Evolutionary conservation across 2,888 invertebrate genomes (phyloP), one percentile per base, ranked within the genome.

Genomic region (Apoderus coryli): DNA sequence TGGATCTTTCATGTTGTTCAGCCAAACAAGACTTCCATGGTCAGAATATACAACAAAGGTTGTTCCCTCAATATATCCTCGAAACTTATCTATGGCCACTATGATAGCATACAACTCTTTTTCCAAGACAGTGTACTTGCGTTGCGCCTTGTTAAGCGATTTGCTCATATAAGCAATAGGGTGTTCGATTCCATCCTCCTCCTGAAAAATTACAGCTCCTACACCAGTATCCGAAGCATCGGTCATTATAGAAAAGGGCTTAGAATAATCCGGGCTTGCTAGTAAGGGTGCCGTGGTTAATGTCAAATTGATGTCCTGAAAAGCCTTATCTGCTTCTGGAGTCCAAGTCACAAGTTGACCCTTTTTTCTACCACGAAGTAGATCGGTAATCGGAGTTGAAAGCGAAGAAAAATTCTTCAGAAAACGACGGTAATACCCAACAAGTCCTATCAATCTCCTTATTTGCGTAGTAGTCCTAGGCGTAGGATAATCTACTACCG

Each of bases 151-250:
- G 27, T 14, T 26, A 10, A 35, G 25, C n/a, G 29, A 29, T 22
- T 29, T 24, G 26, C 34, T 33, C 7, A 32, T 24, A 29, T 34
- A 39, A 3, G 36, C 33, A 10, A 41, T 33, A 4, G 29, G 26
- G n/a, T 29, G 25, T 27, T 44, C 43, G 4, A 28, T 12, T 9
- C 35, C 40, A 10, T 35, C 33, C 3, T 31, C 22, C 15, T 32
- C 25, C 31, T 41, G 40, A 10, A 22, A 34, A 2, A 44, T 27
- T 2, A 54, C 44, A 5, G 40, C 46, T 2, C 46, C 48, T 3
- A 53, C 4, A 3, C 44, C 49, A 4, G 14, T 15, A 14, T 33
- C 29, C 3, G 40, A 40, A 9, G 50, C 51, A 36, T 54, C 51
- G 13, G 33, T 36, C 26, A 33, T 27, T 2, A 47, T 13, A 9